Conservation (phyloP, 2,888 invertebrate species). For the Melinaea marsaeus region DNA sequence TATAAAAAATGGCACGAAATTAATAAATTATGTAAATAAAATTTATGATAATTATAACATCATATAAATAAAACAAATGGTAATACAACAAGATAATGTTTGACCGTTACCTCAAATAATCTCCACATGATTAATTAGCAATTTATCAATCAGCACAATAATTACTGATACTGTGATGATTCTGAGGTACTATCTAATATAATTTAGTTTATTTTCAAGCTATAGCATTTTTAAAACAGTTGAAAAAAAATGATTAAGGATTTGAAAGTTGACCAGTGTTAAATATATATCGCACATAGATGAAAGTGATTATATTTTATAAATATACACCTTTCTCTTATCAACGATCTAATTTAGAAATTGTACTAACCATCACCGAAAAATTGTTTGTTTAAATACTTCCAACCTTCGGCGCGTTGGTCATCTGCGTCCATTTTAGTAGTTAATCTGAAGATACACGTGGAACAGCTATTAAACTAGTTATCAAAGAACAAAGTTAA, state of each 20-base stretch:
- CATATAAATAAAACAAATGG: neutral
- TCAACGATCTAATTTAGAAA: conserved; percentile 30
- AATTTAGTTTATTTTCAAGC: neutral
- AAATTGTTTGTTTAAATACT: conserved; percentile 72
- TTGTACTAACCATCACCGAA: conserved; percentile 70
- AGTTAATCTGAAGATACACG: conserved; percentile 11
- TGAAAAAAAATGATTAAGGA: neutral
- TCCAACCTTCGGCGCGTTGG: conserved; percentile 72
- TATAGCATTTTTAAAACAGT: neutral
- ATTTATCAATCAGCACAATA: conserved; percentile 12
- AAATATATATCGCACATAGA: neutral
- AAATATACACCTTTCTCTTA: conserved; percentile 26
- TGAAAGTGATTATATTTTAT: conserved; percentile 7
- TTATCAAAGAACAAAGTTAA: conserved; percentile 12
- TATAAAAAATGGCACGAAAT: too few species aligned
- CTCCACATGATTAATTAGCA: conserved; percentile 22
- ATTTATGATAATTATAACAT: neutral
- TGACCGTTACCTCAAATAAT: conserved; percentile 12
- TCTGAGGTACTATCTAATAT: too few species aligned
- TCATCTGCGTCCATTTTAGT: conserved; percentile 56
- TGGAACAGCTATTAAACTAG: conserved; percentile 15
- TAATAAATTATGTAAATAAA: neutral
- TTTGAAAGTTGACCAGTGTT: neutral
- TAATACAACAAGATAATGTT: conserved; percentile 7
- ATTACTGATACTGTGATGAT: conserved; percentile 3